Percentiles rank a stretch among this genome's conserved stretches.
Evolutionary conservation across 2,888 invertebrate species (phyloP).

Genomic region (Limnephilus marmoratus): DNA sequence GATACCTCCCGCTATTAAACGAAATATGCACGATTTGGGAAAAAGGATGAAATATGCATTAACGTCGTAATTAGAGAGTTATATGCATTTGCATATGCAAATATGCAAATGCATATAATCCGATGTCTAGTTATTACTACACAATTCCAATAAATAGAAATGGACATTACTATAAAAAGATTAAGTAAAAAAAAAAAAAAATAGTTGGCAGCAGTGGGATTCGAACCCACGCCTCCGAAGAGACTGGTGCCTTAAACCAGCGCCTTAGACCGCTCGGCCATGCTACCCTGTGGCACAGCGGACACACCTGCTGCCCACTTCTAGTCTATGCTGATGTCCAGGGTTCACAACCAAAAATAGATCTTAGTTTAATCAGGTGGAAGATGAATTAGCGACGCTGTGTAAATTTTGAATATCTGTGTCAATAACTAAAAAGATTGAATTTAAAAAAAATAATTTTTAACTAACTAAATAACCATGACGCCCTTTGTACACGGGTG

Average conservation of each 20-base stretch:
- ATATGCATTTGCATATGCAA: no score
- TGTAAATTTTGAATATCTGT: neutral
- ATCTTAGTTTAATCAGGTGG: neutral
- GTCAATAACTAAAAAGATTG: neutral
- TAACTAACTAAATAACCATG: no score
- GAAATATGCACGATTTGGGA: no score
- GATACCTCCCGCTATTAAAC: no score
- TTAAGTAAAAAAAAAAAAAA: neutral
- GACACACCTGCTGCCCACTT: neutral
- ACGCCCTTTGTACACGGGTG: no score
- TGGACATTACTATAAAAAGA: no score
- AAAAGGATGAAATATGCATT: no score
- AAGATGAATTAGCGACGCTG: neutral
- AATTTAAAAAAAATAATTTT: no score
- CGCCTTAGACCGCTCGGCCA: constrained; percentile 94
- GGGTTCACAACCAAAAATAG: neutral
- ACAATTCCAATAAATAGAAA: no score
- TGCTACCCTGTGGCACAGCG: constrained; percentile 78
- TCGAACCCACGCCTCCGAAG: constrained; percentile 93
- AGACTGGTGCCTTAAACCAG: constrained; percentile 95
- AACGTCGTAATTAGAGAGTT: no score
- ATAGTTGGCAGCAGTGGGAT: constrained; percentile 87
- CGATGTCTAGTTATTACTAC: no score
- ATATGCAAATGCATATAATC: no score
- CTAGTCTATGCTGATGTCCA: neutral